Conservation (phyloP, 2,888 invertebrate genomes). For the Gymnoscelis rufifasciata region DNA sequence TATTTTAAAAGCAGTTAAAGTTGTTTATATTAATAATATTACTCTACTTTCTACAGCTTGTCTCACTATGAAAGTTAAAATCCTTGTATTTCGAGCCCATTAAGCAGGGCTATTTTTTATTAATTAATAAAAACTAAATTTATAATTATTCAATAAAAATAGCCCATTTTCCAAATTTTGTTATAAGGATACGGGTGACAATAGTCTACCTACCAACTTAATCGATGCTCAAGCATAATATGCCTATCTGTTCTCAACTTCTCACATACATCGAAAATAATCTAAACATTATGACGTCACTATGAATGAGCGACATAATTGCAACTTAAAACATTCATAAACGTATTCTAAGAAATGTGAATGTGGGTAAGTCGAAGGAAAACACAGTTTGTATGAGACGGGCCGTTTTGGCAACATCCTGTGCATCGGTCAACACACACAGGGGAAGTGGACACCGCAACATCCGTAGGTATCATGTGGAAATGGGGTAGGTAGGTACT, state of each 20-base stretch:
- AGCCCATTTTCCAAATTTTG: too few relatives aligned
- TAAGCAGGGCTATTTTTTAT: too few relatives aligned
- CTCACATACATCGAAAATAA: not conserved
- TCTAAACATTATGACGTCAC: slow-evolving; percentile 3
- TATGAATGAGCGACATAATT: slow-evolving; percentile 25
- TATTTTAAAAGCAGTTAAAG: slow-evolving; percentile 1
- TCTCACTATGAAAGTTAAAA: too few relatives aligned
- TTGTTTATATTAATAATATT: not conserved
- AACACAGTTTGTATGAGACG: slow-evolving; percentile 40
- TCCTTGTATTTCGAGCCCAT: too few relatives aligned
- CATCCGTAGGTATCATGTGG: slow-evolving; percentile 53
- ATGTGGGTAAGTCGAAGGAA: slow-evolving; percentile 39
- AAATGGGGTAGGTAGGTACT: slow-evolving; percentile 14
- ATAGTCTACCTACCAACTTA: too few relatives aligned
- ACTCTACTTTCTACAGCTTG: not conserved
- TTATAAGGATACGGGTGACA: too few relatives aligned
- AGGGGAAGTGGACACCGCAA: slow-evolving; percentile 73
- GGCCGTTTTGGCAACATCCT: slow-evolving; percentile 75
- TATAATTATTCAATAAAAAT: too few relatives aligned
- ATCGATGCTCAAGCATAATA: too few relatives aligned
- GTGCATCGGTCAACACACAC: slow-evolving; percentile 52
- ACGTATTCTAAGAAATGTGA: slow-evolving; percentile 44
- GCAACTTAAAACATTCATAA: slow-evolving; percentile 37
- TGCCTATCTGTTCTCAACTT: too few relatives aligned
- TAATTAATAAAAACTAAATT: too few relatives aligned